Evolutionary conservation across 2,113 vertebrate species (phyloP), one percentile per base, ranked within the genome.

Genomic region (Thunnus thynnus): DNA sequence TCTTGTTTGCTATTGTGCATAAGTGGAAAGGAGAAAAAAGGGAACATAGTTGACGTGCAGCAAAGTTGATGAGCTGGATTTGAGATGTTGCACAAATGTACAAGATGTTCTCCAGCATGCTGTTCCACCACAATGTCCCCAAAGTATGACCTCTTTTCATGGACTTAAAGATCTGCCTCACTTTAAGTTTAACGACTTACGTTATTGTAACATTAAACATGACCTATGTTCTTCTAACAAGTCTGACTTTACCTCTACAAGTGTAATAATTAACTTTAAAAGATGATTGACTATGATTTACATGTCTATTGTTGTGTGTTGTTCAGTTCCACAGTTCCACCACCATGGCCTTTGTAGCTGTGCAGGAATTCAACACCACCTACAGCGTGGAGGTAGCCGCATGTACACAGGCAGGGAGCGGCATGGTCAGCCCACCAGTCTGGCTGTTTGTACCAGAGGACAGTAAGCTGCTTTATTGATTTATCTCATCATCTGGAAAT

Each of bases 301-400:
- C 55, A 78, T 57, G 4, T 65, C 13, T 72, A 20, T 32, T 83
- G 55, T 66, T 73, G 6, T 75, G 20, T 84, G 60, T 83, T 51
- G 20, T 84, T 90, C 80, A 95, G 95, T 85, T 94, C 72, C 91
- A 86, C 86, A 94, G 89, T 65, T 44, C 84, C 51, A 88, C 65
- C 51, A 95, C 89, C 63, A 70, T 52, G 41, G 85, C 76, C 22
- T 55, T 63, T 56, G 80, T 94, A 67, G 30, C 85, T 5, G 72
- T 96, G 67, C 85, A 93, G 73, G 93, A 92, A 85, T 96, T 96
- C 76, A 98, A 99, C 0, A 92, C 94, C 66, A 96, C 96, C 0
- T 99, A 96, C 90, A 95, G 89, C 1, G 78, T 98, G 80, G 95
- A 95, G 27, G 96, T 99, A 32, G 96, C 97, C 0, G 97, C 97